Percentiles rank a stretch among this genome's conserved stretches.
phyloP scores from a whole-genome alignment of 2,797 vertebrate genomes.

The Cirrhinus molitorella region DNA sequence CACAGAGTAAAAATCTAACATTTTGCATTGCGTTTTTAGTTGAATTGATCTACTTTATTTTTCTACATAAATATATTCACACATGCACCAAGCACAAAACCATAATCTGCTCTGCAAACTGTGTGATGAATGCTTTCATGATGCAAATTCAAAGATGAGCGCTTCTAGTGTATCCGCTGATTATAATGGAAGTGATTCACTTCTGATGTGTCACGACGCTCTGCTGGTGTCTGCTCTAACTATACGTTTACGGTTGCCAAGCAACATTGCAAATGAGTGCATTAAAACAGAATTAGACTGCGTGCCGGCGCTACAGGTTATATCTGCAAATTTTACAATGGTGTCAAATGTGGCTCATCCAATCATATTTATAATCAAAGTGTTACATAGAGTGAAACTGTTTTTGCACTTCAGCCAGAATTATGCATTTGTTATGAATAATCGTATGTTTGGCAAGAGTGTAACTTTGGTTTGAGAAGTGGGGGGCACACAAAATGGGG shows the following conservation, averaged over 20 bases:
- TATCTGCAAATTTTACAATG: not conserved
- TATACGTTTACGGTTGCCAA: not conserved
- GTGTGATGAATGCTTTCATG: conserved; percentile 24
- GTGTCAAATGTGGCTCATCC: not conserved
- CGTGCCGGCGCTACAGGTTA: not conserved
- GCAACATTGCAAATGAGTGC: not conserved
- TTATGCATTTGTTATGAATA: not conserved
- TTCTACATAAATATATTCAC: conserved; percentile 5
- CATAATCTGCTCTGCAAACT: not conserved
- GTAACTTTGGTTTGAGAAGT: too few relatives aligned
- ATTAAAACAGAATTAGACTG: conserved; percentile 5
- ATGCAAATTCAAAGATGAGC: conserved; percentile 12
- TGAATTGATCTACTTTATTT: not conserved
- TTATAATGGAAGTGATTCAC: conserved; percentile 17
- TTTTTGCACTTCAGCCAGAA: not conserved
- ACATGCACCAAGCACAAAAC: conserved; percentile 5
- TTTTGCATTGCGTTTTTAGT: not conserved
- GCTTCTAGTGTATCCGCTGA: not conserved
- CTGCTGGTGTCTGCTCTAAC: conserved; percentile 4
- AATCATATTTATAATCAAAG: not conserved
- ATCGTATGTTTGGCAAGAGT: not conserved
- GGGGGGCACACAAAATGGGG: too few relatives aligned
- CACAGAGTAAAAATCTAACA: not conserved
- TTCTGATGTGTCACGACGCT: not conserved
- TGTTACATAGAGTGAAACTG: not conserved